phyloP scores from a whole-genome alignment of 2,888 invertebrate species.

The Callinectes sapidus region DNA sequence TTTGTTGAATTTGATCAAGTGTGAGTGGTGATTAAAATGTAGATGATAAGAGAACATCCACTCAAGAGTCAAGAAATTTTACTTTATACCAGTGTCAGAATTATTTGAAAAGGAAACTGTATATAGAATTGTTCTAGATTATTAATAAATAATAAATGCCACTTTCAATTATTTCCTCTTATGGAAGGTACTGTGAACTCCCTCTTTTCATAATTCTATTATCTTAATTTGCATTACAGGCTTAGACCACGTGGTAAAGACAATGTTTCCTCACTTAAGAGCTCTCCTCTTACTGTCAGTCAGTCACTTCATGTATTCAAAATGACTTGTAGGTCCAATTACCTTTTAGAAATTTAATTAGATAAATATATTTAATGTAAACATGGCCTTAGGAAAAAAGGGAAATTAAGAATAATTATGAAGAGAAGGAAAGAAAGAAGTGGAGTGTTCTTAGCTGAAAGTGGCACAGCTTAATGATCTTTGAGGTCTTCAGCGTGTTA shows the following conservation, averaged over 20 bases:
- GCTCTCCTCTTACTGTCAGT: no score
- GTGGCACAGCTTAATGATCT: not conserved
- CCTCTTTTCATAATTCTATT: no score
- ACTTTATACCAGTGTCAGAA: not conserved
- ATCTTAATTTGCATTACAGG: no score
- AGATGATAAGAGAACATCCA: not conserved
- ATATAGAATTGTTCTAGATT: conserved; percentile 12
- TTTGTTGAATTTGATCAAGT: not conserved
- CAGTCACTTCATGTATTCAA: no score
- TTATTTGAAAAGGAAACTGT: not conserved
- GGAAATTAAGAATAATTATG: not conserved
- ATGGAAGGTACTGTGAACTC: no score
- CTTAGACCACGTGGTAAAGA: no score
- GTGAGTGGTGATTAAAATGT: not conserved
- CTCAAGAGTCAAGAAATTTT: not conserved
- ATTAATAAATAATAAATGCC: not conserved
- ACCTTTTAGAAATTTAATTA: no score
- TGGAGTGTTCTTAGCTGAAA: not conserved
- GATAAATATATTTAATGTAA: no score
- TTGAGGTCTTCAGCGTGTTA: no score
- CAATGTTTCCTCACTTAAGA: no score
- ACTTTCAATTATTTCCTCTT: no score
- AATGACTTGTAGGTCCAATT: no score
- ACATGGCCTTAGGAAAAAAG: not conserved
- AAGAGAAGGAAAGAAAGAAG: not conserved